Evolutionary conservation across 2,888 invertebrate species (phyloP), one percentile per base, ranked within the genome.

Genomic region (Subacronicta megacephala): DNA sequence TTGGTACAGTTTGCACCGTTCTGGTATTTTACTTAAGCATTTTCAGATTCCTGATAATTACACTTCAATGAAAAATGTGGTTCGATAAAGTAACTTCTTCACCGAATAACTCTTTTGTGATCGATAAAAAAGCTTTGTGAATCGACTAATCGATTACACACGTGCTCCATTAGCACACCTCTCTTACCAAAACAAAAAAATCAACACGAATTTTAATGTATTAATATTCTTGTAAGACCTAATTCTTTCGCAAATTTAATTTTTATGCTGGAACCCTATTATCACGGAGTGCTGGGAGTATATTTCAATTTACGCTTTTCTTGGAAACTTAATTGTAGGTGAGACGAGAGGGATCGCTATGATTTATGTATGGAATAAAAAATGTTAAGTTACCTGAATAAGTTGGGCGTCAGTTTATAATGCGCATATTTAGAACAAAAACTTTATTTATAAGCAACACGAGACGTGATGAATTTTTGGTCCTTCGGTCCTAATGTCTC

Each of bases 251-350:
- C 83, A 72, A 80, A 82, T 83, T 82, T 83, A 78, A 77, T 81
- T 81, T 79, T 79, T 62, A 73, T 67, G 62, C 65, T 76, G 55
- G 62, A 62, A 68, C 79, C 84, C 86, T 75, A 69, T 83, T 74
- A 88, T 87, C 84, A 84, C 78, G 75, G 63, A 72, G 75, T 71
- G 62, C 75, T 62, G 55, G 53, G 62, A 47, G 65, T 72, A 72
- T 84, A 82, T 76, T 84, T 87, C 84, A 89, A 86, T 88, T 85
- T 85, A 76, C 78, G 72, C 82, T 80, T 63, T 83, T 82, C 81
- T 76, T 66, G 77, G 82, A 82, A 82, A 71, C 75, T 58, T 79
- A 78, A 79, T 78, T 72, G 72, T 76, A 77, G 76, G 71, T 71
- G 62, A 71, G 78, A 67, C 80, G 81, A 78, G 78, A 78, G 72